phyloP scores from a whole-genome alignment of 2,113 vertebrate genomes.

The Sminthopsis crassicaudata region DNA sequence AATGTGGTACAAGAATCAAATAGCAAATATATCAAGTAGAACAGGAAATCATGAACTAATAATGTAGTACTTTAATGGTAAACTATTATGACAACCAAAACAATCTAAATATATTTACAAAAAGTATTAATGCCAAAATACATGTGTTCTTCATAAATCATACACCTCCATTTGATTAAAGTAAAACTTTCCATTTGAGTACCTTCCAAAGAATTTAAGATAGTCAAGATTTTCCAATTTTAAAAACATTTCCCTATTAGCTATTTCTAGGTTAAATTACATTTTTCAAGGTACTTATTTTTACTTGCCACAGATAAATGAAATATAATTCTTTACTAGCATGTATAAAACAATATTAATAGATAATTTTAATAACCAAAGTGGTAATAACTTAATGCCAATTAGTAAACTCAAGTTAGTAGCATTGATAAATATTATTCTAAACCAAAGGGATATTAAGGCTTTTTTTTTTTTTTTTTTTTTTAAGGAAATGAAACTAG shows the following conservation, averaged over 20 bases:
- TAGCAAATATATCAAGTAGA: neutral
- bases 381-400: constrained; percentile 7
- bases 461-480: neutral
- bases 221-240: constrained; percentile 24
- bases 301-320: neutral
- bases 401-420: neutral
- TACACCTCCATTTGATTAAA: neutral
- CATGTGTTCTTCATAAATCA: neutral
- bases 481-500: constrained; percentile 36
- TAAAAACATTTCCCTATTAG: constrained; percentile 16
- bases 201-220: constrained; percentile 6
- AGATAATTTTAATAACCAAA: constrained; percentile 3
- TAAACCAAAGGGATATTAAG: neutral
- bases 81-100: neutral
- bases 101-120: constrained; percentile 36
- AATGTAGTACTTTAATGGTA: constrained; percentile 28
- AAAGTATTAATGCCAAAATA: neutral
- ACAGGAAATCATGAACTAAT: neutral
- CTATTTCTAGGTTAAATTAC: neutral
- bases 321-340: neutral
- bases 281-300: neutral
- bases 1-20: constrained; percentile 17
- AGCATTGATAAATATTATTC: neutral
- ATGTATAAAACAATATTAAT: constrained; percentile 24
- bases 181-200: neutral